Base-by-base conservation (phyloP, 2,888 invertebrate genomes). In the Drepanosiphum platanoidis region DNA sequence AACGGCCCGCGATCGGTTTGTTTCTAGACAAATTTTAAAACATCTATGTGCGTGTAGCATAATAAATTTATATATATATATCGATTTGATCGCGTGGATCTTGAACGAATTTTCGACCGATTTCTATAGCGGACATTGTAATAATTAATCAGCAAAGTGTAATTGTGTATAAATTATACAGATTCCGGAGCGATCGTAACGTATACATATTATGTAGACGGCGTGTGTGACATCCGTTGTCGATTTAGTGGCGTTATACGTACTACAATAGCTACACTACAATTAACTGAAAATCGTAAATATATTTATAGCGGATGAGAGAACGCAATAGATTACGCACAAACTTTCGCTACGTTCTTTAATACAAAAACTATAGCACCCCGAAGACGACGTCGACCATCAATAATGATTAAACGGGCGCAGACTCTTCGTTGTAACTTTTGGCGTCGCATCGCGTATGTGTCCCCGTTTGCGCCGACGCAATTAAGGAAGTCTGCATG, bases 351-450 rank as follows among this genome's bases (percentile, higher is more conserved):
- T 1, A 11, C n/a, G 30, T 39, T 64, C 4, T 36, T 61, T 36
- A 36, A 32, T n/a, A 18, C 7, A 36, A 75, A 42, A 42, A 39
- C 39, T 34, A 9, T 42, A 42, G 42, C 42, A 42, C 42, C 39
- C 34, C 30, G 64, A 64, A 64, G 30, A 64, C 64, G 18, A 42
- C 22, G 68, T 27, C 36, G 46, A 52, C 46, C 80, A 80, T 80
- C 80, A 80, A 70, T 80, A 52, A 70, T 36, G 22, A 70, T 80
- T 70, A 52, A 68, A 80, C 80, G 34, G 27, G 30, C 15, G 58
- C 36, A 75, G 75, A 75, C 75, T 61, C 27, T 61, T 75, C 58
- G 27, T n/a, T 52, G 52, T n/a, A 42, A 68, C 42, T 66, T 68
- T 68, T 32, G 79, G 79, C 79, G 68, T 68, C 46, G 32, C n/a